Base-by-base conservation (phyloP, 2,113 vertebrate species). In the Geococcyx californianus region DNA sequence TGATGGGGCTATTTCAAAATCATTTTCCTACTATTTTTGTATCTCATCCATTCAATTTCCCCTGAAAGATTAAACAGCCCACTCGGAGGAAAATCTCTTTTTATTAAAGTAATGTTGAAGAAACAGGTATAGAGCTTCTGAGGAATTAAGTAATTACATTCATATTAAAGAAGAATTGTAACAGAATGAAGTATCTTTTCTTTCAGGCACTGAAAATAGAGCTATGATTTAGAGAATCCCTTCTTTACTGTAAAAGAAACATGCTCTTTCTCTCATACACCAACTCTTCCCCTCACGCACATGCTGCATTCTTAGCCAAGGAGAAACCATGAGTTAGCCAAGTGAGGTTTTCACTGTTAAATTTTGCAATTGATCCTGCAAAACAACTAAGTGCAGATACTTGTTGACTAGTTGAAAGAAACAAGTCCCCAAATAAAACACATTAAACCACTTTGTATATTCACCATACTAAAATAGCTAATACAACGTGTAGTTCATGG, bases 1-100 rank as follows among this genome's bases (percentile, higher is more conserved):
- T 95, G 92, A 96, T 93, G 60, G 60, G 85, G 29, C 66, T 79
- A 73, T 95, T 94, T 87, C 87, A 95, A 92, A 96, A 90, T 92
- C 64, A 95, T 96, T 93, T 84, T 60, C 20, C 69, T 94, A 47
- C 56, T 84, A 56, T 89, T 94, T 93, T 88, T 90, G 31, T 84
- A 87, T 81, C 72, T 12, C 23, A 87, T 64, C n/a, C 40, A 86
- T 95, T 87, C 76, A 78, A 68, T 89, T 93, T 84, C 68, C 78
- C 72, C 64, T 68, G 80, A 78, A 84, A 93, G 64, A 86, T 93
- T 88, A 75, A 94, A 89, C 21, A 87, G 87, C 40, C 4, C 40
- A 84, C 40, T 93, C 40, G 64, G 85, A 95, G 76, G 40, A 87
- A 90, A 93, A 82, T 64, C 78, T 34, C 44, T 60, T 94, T 95